Base-by-base conservation (phyloP, 2,113 vertebrate genomes). In the Erinaceus europaeus region DNA sequence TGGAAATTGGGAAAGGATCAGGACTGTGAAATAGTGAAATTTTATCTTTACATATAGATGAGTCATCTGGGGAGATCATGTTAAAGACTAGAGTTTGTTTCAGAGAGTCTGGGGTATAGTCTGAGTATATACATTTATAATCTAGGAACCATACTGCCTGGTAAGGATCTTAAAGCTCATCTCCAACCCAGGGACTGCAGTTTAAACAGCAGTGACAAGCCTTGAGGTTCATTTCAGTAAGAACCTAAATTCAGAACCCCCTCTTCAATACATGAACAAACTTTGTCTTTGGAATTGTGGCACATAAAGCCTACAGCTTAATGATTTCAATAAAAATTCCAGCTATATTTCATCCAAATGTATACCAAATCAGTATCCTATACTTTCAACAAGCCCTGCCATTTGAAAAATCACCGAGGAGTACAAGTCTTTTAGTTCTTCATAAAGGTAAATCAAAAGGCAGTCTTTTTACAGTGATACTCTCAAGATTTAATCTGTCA, bases 221-320 rank as follows among this genome's bases (percentile, higher is more conserved):
- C 38, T n/a, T 13, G 57, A 46, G 40, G 42, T 52, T 20, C 6
- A 3, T 73, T 55, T 81, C 18, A 23, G 55, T 85, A 87, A 80
- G 57, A 50, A 23, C 21, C 15, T 65, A 69, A 91, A 7, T 82
- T 87, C 36, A 64, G 34, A 91, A 64, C 62, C 15, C 21, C 9
- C 50, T 59, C 27, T 77, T 73, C 72, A 73, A 71, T 40, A 69
- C 9, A 71, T 21, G 80, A 65, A 34, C 2, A 69, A 86, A 76
- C 91, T 44, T n/a, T 73, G 50, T 92, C 61, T 92, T 86, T 46
- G 23, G 77, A 53, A 48, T 73, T 92, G 13, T 92, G 65, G 75
- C 38, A 55, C 25, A 34, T 65, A 52, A 75, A n/a, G n/a, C 81
- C 38, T 14, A 48, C 74, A 46, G 52, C 89, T 74, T 69, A 88